Evolutionary conservation across 2,797 vertebrate species (phyloP).

Genomic region (Eptatretus atami): DNA sequence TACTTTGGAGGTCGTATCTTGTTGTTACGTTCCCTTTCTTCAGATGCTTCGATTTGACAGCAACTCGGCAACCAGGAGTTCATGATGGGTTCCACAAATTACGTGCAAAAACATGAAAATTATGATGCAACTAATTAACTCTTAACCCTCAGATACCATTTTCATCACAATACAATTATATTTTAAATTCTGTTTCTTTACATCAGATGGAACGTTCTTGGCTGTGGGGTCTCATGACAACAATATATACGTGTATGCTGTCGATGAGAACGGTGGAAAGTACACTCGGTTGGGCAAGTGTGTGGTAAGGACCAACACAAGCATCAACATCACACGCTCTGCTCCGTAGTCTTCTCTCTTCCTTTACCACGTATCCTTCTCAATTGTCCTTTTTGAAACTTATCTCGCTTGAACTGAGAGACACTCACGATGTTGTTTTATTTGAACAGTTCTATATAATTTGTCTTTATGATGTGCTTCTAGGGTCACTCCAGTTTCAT

Average conservation of each 20-base stretch:
- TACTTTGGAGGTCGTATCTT: too few relatives aligned
- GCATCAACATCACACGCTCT: background rate
- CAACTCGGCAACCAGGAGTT: too few relatives aligned
- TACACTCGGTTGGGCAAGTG: conserved; percentile 50
- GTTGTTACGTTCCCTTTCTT: too few relatives aligned
- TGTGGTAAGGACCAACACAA: conserved; percentile 20
- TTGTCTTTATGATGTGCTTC: background rate
- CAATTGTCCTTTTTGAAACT: background rate
- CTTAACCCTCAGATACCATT: background rate
- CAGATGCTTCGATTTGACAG: too few relatives aligned
- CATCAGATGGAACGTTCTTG: conserved; percentile 40
- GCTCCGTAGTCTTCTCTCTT: background rate
- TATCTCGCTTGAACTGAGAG: background rate
- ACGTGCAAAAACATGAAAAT: too few relatives aligned
- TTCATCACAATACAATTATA: conserved; percentile 6
- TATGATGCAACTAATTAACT: too few relatives aligned
- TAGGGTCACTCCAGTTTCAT: conserved; percentile 72
- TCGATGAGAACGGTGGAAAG: conserved; percentile 39
- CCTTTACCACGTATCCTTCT: background rate
- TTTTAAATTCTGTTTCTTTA: conserved; percentile 10
- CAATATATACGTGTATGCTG: conserved; percentile 55
- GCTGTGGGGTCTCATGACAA: conserved; percentile 60
- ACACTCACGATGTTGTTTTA: background rate
- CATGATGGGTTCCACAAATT: too few relatives aligned
- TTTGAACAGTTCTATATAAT: background rate